These are phyloP conservation scores for Hydrozoanthus gracilis DNA, from an alignment of 92 coral and sea anemone species.

Conservation along the genomic window DNA sequence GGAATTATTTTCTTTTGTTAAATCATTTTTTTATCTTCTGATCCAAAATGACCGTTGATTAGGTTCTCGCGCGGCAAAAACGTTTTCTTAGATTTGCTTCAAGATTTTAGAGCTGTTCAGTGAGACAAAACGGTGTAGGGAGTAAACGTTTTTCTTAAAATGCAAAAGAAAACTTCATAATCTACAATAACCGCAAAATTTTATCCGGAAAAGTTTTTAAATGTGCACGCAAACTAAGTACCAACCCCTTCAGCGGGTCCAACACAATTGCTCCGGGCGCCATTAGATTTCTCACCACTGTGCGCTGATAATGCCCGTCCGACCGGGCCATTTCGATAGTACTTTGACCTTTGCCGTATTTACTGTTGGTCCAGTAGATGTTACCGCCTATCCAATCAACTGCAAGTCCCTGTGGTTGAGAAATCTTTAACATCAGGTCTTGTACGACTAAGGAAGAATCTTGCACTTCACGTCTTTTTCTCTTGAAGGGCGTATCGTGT, in stretches of 20 bases:
- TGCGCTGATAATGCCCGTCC: constrained; percentile 89
- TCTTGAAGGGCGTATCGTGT: neutral
- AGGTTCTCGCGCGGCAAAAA: too few relatives aligned
- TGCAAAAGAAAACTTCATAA: too few relatives aligned
- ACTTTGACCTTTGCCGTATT: constrained; percentile 10
- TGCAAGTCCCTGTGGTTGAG: constrained; percentile 80
- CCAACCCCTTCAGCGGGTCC: constrained; percentile 75
- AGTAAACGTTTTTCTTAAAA: too few relatives aligned
- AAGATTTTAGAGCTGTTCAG: too few relatives aligned
- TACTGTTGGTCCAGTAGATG: constrained; percentile 86
- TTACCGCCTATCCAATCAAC: constrained; percentile 93
- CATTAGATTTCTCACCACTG: constrained; percentile 55
- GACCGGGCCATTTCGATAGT: constrained; percentile 79
- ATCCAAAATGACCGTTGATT: too few relatives aligned
- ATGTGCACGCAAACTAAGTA: neutral
- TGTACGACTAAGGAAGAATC: constrained; percentile 53
- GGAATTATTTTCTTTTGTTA: too few relatives aligned
- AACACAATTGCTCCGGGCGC: constrained; percentile 70
- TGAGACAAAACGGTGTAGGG: too few relatives aligned
- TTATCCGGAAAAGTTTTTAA: too few relatives aligned
- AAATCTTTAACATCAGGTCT: constrained; percentile 64
- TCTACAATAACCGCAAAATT: too few relatives aligned
- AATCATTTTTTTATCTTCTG: too few relatives aligned
- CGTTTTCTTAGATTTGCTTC: too few relatives aligned
- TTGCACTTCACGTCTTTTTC: constrained; percentile 48